Conservation (phyloP, 2,797 vertebrate genomes). For the Pogonophryne albipinna region DNA sequence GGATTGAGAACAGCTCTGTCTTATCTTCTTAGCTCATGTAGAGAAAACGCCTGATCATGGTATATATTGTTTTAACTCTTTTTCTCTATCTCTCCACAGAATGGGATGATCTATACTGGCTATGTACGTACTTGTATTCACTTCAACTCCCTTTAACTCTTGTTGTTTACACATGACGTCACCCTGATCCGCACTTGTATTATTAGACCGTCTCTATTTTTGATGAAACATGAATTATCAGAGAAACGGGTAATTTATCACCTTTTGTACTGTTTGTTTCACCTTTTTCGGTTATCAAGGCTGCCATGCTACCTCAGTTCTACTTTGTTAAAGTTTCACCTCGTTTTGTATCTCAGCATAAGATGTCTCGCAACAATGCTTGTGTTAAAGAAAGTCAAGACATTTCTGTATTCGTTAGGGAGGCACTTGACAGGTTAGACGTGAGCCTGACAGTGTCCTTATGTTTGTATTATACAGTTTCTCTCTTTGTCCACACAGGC, state of each 20-base stretch:
- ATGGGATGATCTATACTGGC: constrained; percentile 91
- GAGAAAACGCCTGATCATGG: neutral
- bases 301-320: constrained; percentile 10
- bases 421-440: constrained; percentile 14
- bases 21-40: constrained; percentile 34
- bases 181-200: neutral
- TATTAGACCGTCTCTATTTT: constrained; percentile 15
- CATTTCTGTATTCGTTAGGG: neutral
- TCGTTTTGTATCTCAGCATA: constrained; percentile 23
- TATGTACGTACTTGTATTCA: constrained; percentile 86
- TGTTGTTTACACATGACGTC: constrained; percentile 6
- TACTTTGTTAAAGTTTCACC: neutral
- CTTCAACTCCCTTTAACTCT: neutral
- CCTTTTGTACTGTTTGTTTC: constrained; percentile 35
- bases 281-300: constrained; percentile 20
- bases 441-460: constrained; percentile 6
- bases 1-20: constrained; percentile 33
- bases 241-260: neutral
- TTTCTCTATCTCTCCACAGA: constrained; percentile 76
- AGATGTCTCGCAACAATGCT: constrained; percentile 19
- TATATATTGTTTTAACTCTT: constrained; percentile 34
- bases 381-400: constrained; percentile 2
- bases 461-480: neutral
- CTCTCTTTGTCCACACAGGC: constrained; percentile 73
- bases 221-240: constrained; percentile 11